phyloP scores from a whole-genome alignment of 2,888 invertebrate genomes.

The Scaptomyza flava region DNA sequence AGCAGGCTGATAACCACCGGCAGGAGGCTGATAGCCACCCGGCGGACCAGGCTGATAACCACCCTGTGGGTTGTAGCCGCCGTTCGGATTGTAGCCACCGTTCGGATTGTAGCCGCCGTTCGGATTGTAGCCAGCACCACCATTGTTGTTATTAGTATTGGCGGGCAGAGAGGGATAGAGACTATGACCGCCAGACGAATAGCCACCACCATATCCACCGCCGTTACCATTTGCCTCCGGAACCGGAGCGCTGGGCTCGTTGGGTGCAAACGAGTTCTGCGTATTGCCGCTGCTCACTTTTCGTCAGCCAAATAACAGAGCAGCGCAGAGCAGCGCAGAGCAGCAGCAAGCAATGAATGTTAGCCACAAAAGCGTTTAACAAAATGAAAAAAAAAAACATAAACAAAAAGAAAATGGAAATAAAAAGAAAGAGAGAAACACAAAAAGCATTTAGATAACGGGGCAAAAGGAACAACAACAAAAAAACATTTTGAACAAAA shows the following conservation, averaged over 20 bases:
- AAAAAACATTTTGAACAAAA: background rate
- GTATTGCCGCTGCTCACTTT: conserved; percentile 66
- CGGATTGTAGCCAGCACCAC: conserved; percentile 1
- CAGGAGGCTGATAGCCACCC: conserved; percentile 45
- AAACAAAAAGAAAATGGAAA: conserved; percentile 14
- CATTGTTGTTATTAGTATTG: conserved; percentile 48
- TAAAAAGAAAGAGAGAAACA: conserved; percentile 47
- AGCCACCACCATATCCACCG: conserved; percentile 83
- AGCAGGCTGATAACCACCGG: conserved; percentile 76
- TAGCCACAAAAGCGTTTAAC: conserved; percentile 67
- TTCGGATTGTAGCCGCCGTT: too few relatives aligned
- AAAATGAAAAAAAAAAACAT: conserved; percentile 21
- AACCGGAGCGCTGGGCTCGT: conserved; percentile 75
- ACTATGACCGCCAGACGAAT: conserved; percentile 82
- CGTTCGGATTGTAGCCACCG: conserved; percentile 38
- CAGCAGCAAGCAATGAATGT: conserved; percentile 40
- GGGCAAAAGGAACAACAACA: conserved; percentile 3
- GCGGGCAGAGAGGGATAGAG: conserved; percentile 81
- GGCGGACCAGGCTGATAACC: conserved; percentile 54
- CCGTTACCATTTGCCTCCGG: conserved; percentile 62
- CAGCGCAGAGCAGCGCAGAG: conserved; percentile 20
- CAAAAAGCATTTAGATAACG: conserved; percentile 47
- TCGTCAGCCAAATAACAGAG: background rate
- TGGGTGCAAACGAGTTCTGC: conserved; percentile 78
- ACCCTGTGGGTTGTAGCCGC: background rate